Conservation (phyloP, 2,797 vertebrate species). For the Chaenodraco wilsoni region DNA sequence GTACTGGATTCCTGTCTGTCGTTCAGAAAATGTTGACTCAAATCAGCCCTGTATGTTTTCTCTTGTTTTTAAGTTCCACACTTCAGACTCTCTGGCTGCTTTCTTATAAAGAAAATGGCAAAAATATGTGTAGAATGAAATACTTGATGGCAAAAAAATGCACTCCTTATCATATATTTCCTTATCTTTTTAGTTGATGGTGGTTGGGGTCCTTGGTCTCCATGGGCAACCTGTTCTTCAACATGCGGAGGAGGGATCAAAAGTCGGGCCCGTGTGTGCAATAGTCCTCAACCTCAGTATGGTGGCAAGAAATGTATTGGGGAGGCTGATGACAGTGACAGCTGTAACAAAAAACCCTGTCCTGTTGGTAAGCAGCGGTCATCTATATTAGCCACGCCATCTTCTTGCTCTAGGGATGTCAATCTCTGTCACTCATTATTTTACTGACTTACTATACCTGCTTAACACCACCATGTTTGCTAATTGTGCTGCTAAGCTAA, state of each 20-base stretch:
- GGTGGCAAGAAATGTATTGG: constrained; percentile 91
- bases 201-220: constrained; percentile 97
- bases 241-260: constrained; percentile 93
- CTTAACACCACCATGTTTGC: too few species aligned
- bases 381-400: constrained; percentile 2
- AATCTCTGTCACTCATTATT: not conserved
- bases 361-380: constrained; percentile 87
- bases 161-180: constrained; percentile 1
- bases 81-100: constrained; percentile 28
- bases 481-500: not conserved
- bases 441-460: too few species aligned
- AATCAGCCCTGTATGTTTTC: constrained; percentile 63
- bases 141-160: not conserved
- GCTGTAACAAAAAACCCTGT: constrained; percentile 91
- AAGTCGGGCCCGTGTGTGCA: constrained; percentile 89
- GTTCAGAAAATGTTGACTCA: constrained; percentile 63
- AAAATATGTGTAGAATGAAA: constrained; percentile 1
- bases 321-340: constrained; percentile 86
- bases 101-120: not conserved
- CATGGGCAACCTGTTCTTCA: constrained; percentile 92
- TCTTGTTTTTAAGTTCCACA: constrained; percentile 44
- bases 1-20: constrained; percentile 56
- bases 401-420: not conserved
- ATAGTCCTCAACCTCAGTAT: constrained; percentile 91
- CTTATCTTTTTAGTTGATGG: constrained; percentile 88